A percentile compares a stretch with the other conserved stretches of the same genome.
Conservation (phyloP, 1,140 invertebrate species). For the Dinothrombium tinctorium region DNA sequence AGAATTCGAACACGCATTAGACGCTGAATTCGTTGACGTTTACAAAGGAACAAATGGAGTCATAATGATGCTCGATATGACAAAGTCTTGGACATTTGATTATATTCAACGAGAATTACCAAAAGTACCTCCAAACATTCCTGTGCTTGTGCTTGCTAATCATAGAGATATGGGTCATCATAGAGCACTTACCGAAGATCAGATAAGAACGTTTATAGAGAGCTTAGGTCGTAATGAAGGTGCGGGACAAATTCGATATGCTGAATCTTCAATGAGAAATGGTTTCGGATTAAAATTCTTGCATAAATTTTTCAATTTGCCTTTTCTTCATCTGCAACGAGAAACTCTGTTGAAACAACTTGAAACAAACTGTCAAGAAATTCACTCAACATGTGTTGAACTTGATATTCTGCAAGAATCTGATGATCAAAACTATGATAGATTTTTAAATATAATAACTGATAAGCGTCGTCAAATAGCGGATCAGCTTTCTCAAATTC, state of each 20-base stretch:
- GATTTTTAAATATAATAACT: constrained; percentile 44
- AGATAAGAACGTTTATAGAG: constrained; percentile 42
- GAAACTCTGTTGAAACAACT: constrained; percentile 64
- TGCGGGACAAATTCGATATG: constrained; percentile 48
- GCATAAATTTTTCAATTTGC: constrained; percentile 89
- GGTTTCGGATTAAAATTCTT: constrained; percentile 79
- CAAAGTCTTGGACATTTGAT: constrained; percentile 87
- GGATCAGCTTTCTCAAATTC: constrained; percentile 24
- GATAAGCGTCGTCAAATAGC: constrained; percentile 42
- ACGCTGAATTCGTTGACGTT: constrained; percentile 88
- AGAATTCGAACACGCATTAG: constrained; percentile 43
- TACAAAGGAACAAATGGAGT: constrained; percentile 72
- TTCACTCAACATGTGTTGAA: constrained; percentile 51
- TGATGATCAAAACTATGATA: constrained; percentile 70
- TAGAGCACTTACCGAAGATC: constrained; percentile 43
- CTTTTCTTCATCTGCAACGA: constrained; percentile 71
- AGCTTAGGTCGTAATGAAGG: constrained; percentile 22
- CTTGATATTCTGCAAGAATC: constrained; percentile 55
- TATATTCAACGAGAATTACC: constrained; percentile 72
- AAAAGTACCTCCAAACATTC: constrained; percentile 60
- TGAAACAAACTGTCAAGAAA: constrained; percentile 63
- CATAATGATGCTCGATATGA: constrained; percentile 78
- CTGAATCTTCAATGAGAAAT: constrained; percentile 85
- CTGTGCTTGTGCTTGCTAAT: constrained; percentile 73
- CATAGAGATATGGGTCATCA: constrained; percentile 90